phyloP scores from a whole-genome alignment of 1,140 invertebrate genomes.

The Calliopsis andreniformis region DNA sequence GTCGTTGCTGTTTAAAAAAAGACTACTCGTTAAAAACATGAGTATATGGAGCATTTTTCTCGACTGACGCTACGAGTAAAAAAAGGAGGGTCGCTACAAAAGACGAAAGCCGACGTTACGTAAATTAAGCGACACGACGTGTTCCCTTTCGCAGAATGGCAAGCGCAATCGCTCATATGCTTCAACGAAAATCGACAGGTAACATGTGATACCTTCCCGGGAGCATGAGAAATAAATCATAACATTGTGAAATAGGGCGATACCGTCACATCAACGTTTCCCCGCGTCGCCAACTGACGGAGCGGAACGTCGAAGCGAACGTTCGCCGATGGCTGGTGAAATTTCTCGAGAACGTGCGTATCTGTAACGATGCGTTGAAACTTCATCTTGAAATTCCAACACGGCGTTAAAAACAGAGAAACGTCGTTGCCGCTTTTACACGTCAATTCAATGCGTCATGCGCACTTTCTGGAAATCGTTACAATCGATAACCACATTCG shows the following conservation, averaged over 20 bases:
- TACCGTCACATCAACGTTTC: not conserved
- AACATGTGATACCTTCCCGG: not conserved
- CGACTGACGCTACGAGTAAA: not conserved
- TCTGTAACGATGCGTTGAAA: not conserved
- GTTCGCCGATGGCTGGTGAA: not conserved
- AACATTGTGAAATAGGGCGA: constrained; percentile 13
- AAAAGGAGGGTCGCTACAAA: not conserved
- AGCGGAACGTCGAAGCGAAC: not conserved
- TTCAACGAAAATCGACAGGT: not conserved
- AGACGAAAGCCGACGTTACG: not conserved
- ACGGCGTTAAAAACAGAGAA: not conserved
- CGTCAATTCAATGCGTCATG: constrained; percentile 62
- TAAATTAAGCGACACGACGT: not conserved
- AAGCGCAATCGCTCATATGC: not conserved
- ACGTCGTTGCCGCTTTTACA: constrained; percentile 9
- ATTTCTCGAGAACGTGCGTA: not conserved
- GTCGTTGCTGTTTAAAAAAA: constrained; percentile 11
- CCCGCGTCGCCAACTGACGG: not conserved
- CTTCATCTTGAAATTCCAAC: not conserved
- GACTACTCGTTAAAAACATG: not conserved
- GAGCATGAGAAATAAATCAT: not conserved
- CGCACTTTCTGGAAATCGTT: constrained; percentile 66
- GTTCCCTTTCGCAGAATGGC: not conserved
- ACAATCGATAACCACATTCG: constrained; percentile 66
- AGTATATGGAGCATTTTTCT: not conserved